Evolutionary conservation across 2,113 vertebrate genomes (phyloP).

Genomic region (Pristiophorus japonicus): DNA sequence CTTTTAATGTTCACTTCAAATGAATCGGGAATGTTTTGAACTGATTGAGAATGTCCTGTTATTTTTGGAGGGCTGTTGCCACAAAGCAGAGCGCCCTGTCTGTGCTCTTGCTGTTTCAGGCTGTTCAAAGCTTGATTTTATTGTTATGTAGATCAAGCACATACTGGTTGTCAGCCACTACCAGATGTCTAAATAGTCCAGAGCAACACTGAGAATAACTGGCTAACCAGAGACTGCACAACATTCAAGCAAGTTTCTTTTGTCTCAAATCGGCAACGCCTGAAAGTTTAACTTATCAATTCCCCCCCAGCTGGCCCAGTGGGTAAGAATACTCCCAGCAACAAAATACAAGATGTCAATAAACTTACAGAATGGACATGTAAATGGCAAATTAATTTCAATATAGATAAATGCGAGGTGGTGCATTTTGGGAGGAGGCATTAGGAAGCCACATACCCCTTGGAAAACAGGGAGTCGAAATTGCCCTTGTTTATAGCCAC

Average conservation of each 20-base stretch:
- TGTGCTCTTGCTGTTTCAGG: conserved; percentile 9
- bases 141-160: conserved; percentile 1
- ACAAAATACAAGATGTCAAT: not conserved
- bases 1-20: not conserved
- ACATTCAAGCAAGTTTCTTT: not conserved
- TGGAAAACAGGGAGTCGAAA: no score
- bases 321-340: not conserved
- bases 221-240: not conserved
- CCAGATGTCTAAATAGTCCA: conserved; percentile 5
- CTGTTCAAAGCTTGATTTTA: not conserved
- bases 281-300: not conserved
- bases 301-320: not conserved
- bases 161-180: not conserved
- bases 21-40: not conserved
- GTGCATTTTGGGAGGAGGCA: not conserved
- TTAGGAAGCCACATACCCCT: not conserved
- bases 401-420: not conserved
- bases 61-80: not conserved
- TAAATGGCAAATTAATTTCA: not conserved
- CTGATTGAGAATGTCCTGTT: not conserved
- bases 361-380: not conserved
- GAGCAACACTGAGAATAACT: conserved; percentile 10
- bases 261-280: not conserved
- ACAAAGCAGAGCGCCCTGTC: not conserved
- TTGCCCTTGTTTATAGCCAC: no score